phyloP scores from a whole-genome alignment of 2,113 vertebrate species.

The Motacilla tschutschensis region DNA sequence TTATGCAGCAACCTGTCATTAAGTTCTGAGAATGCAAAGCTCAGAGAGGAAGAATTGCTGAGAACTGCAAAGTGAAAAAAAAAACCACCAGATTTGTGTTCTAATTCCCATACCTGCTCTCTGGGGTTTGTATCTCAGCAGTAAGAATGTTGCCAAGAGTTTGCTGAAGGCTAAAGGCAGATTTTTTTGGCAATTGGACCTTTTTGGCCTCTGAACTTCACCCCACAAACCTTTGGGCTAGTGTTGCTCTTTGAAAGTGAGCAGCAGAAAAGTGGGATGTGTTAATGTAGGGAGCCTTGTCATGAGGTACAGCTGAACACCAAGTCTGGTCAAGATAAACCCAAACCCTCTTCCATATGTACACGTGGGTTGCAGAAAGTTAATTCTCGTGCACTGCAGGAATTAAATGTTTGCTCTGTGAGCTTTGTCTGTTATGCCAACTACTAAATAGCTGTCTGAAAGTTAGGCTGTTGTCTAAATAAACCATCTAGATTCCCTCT shows the following conservation, averaged over 20 bases:
- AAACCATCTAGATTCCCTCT: slow-evolving; percentile 6
- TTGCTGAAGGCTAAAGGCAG: neutral
- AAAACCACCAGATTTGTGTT: slow-evolving; percentile 7
- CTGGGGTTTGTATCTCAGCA: neutral
- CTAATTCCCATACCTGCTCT: neutral
- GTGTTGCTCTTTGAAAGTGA: neutral
- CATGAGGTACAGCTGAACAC: neutral
- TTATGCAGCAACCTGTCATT: neutral
- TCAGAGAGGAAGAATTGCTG: neutral
- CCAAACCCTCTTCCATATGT: neutral
- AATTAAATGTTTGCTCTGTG: neutral
- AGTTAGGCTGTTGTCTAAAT: neutral
- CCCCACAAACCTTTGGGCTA: neutral
- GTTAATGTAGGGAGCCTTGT: neutral
- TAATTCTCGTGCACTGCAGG: neutral
- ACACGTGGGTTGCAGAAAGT: neutral
- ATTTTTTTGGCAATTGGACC: neutral
- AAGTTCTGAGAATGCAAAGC: slow-evolving; percentile 2
- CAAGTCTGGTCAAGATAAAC: neutral
- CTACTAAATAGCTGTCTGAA: neutral
- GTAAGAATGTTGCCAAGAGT: neutral
- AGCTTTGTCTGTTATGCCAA: neutral
- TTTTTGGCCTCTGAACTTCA: neutral
- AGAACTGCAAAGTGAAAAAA: neutral
- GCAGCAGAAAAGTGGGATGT: neutral